Evolutionary conservation across 2,797 vertebrate species (phyloP), one percentile per base, ranked within the genome.

Genomic region (Mico argentatus): DNA sequence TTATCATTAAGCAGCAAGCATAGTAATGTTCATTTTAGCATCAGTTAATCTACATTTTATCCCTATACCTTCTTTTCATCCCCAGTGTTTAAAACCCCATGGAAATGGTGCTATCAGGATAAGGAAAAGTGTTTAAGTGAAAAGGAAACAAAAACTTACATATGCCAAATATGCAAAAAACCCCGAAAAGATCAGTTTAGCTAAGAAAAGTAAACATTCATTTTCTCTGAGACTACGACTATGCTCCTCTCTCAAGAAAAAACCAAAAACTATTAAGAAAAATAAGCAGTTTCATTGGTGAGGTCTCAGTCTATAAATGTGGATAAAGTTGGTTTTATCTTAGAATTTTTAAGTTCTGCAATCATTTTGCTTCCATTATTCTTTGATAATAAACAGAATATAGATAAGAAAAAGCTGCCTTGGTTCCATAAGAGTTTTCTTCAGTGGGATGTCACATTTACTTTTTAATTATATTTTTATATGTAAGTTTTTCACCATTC

Each of bases 391-490:
- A 77, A 92, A 85, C 4, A 94, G 46, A 90, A 55, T 41, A 82
- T 92, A 52, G 59, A 44, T 85, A 57, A 91, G 76, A 73, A 52
- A 96, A 95, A 90, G 33, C 52, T 86, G 27, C 39, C 79, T 86
- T 88, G 41, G 14, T 90, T 95, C 55, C 86, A 6, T 79, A 72
- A 79, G 41, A 22, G 24, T 91, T 86, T 97, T 95, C 26, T 91
- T 87, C 73, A 89, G 30, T 93, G 80, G 46, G 48, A 87, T 24
- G 30, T 88, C 33, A 84, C 9, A 83, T 94, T 48, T 93, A 46
- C 44, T 89, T 59, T 96, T 90, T 88, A 92, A 41, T 77, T 95
- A 5, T 87, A 30, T 84, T 55, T 96, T 30, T 94, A 4, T 88
- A 27, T 79, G 36, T 93, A 86, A 88, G 24, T 86, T 93, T 94